phyloP scores from a whole-genome alignment of 2,797 vertebrate genomes.

The Hafferia zeledoni region DNA sequence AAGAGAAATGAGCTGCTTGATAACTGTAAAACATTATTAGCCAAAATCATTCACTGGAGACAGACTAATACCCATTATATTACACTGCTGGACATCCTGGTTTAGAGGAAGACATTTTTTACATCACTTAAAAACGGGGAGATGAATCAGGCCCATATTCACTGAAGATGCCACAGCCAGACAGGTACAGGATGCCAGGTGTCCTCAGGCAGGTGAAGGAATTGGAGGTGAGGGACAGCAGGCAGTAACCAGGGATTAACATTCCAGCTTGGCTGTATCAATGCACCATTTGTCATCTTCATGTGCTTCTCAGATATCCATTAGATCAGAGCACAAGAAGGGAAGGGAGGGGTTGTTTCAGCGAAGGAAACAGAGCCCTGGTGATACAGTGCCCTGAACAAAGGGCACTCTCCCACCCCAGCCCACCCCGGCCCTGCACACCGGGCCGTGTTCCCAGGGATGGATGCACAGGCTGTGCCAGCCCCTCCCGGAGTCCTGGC shows the following conservation, averaged over 20 bases:
- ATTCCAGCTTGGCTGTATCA: not conserved
- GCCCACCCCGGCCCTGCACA: not conserved
- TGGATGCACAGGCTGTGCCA: not conserved
- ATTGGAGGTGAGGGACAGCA: not conserved
- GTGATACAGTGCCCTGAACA: not conserved
- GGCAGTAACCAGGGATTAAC: not conserved
- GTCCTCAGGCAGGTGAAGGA: not conserved
- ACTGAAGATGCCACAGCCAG: not conserved
- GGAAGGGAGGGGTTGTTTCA: not conserved
- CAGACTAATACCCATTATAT: not conserved
- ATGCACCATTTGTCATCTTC: too few relatives aligned
- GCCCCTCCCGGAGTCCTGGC: fast-evolving
- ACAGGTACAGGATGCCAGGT: not conserved
- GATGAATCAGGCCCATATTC: not conserved
- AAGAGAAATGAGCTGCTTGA: not conserved
- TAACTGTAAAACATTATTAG: not conserved
- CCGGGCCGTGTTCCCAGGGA: not conserved
- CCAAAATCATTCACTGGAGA: not conserved
- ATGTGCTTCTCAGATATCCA: fast-evolving
- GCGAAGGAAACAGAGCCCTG: not conserved
- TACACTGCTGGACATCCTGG: not conserved
- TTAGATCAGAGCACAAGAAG: fast-evolving
- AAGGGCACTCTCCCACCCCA: not conserved
- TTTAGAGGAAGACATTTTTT: not conserved
- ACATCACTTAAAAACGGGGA: not conserved